Conservation (phyloP, 2,797 vertebrate species). For the Gadopsis bispinosus region DNA sequence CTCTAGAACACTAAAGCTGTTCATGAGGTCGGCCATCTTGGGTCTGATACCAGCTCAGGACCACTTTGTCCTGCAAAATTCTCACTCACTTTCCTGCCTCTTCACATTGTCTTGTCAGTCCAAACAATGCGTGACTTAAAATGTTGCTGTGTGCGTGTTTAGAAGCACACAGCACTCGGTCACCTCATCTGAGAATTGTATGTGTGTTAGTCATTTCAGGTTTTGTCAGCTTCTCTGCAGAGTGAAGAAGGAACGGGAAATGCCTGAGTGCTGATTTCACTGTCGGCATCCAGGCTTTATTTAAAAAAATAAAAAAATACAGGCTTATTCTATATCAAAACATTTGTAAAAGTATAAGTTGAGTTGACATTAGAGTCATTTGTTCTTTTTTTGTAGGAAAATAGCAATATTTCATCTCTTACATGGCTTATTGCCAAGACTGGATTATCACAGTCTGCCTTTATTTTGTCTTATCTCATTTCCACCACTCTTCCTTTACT, state of each 20-base stretch:
- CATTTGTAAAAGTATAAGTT: not conserved
- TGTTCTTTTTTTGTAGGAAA: not conserved
- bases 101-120: not conserved
- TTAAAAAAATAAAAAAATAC: too few relatives aligned
- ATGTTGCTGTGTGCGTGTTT: conserved; percentile 3
- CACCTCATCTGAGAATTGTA: conserved; percentile 1
- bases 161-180: not conserved
- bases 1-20: not conserved
- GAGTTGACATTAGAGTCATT: not conserved
- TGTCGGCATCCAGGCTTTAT: too few relatives aligned
- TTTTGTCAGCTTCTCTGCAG: not conserved
- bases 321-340: not conserved
- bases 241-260: not conserved
- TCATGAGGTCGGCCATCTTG: not conserved
- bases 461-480: conserved; percentile 1
- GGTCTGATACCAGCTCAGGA: not conserved
- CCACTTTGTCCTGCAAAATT: not conserved
- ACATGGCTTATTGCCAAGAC: not conserved
- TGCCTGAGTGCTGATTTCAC: too few relatives aligned
- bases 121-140: conserved; percentile 10
- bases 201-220: not conserved
- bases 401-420: conserved; percentile 6
- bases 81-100: not conserved
- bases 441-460: conserved; percentile 1
- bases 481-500: not conserved